phyloP scores from a whole-genome alignment of 1,140 invertebrate species.

The Magallana angulata region DNA sequence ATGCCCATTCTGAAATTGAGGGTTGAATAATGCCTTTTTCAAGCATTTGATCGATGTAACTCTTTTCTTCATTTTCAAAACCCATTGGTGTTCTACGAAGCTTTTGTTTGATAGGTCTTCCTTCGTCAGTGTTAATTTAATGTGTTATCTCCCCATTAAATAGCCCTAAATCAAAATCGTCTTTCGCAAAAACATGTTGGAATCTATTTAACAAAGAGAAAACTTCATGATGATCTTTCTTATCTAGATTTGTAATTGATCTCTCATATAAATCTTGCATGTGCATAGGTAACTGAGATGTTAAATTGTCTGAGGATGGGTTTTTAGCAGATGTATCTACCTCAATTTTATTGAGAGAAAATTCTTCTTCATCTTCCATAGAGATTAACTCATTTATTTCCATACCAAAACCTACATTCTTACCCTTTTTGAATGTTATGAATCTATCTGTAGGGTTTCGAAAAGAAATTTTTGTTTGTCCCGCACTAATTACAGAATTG shows the following conservation, averaged over 20 bases:
- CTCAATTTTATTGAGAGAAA: neutral
- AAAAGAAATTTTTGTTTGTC: neutral
- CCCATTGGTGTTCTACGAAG: constrained; percentile 29
- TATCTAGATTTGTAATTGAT: neutral
- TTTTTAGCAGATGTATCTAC: neutral
- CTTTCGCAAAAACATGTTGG: constrained; percentile 41
- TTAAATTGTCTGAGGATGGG: neutral
- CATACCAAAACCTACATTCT: neutral
- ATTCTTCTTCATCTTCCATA: neutral
- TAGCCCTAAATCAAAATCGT: constrained; percentile 11
- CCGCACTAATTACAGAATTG: neutral
- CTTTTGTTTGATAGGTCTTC: too few relatives aligned
- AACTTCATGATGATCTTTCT: constrained; percentile 22
- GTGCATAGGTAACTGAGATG: neutral
- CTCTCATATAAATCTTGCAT: neutral
- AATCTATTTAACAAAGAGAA: constrained; percentile 9
- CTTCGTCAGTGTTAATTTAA: constrained; percentile 29
- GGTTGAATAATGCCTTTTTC: constrained; percentile 37
- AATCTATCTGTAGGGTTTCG: neutral
- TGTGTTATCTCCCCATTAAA: constrained; percentile 44
- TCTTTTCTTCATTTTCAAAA: constrained; percentile 40
- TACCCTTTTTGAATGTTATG: neutral
- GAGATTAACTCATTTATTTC: neutral
- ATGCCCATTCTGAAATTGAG: constrained; percentile 49
- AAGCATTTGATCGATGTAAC: constrained; percentile 36